Conservation (phyloP, 1,140 invertebrate species). For the Helicoverpa zea region DNA sequence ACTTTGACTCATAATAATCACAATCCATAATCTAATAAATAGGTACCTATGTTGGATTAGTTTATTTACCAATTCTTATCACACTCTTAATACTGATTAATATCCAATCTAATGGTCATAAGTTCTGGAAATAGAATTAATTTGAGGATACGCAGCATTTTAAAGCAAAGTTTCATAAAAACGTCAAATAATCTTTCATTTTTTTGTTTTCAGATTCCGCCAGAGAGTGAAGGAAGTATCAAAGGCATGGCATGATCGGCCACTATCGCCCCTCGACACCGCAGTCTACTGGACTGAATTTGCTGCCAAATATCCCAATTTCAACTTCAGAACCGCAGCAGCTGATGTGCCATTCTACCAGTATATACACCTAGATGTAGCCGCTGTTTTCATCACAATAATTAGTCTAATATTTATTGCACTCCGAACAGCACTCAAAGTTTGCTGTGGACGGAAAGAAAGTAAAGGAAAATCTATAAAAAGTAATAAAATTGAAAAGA, state of each 20-base stretch:
- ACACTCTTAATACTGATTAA: too few species aligned
- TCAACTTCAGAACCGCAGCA: conserved; percentile 87
- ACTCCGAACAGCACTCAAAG: conserved; percentile 41
- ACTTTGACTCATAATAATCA: too few species aligned
- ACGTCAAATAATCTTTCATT: neutral
- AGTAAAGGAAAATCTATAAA: neutral
- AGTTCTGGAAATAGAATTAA: too few species aligned
- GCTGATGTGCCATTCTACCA: conserved; percentile 88
- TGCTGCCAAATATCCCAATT: conserved; percentile 88
- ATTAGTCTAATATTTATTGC: conserved; percentile 50
- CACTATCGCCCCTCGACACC: conserved; percentile 83
- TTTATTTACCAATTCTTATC: too few species aligned
- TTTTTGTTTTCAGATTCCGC: conserved; percentile 68
- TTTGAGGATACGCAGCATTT: too few species aligned
- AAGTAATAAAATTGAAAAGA: neutral
- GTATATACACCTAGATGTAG: conserved; percentile 88
- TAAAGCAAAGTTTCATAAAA: too few species aligned
- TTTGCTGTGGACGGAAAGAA: neutral
- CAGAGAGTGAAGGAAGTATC: conserved; percentile 78
- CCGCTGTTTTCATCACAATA: conserved; percentile 60
- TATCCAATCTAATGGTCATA: too few species aligned
- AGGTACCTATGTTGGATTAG: too few species aligned
- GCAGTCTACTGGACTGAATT: conserved; percentile 89
- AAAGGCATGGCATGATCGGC: conserved; percentile 87
- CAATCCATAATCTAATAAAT: too few species aligned